phyloP scores from a whole-genome alignment of 1,140 invertebrate species.

The Pentalonia nigronervosa region DNA sequence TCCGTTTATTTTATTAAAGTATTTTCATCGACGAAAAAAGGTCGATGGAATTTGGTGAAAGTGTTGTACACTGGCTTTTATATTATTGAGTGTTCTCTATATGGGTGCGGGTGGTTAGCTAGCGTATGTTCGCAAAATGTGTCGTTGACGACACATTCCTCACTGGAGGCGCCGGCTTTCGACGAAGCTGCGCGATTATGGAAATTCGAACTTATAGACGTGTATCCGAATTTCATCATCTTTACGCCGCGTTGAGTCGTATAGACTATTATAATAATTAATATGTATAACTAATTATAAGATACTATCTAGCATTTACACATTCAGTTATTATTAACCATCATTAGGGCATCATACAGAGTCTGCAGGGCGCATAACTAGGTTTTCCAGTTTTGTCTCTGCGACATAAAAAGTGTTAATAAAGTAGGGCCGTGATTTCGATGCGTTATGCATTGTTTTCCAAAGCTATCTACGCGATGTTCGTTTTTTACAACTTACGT shows the following conservation, averaged over 20 bases:
- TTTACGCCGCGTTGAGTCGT: neutral
- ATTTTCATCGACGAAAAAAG: neutral
- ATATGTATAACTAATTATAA: neutral
- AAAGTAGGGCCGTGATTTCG: too few species aligned
- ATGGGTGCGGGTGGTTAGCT: neutral
- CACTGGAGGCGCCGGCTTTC: neutral
- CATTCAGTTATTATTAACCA: neutral
- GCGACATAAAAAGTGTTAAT: neutral
- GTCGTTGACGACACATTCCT: neutral
- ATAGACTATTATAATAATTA: neutral
- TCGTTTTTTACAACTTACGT: too few species aligned
- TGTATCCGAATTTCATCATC: neutral
- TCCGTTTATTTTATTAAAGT: neutral
- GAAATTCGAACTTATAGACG: neutral
- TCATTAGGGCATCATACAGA: neutral
- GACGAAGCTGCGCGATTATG: neutral
- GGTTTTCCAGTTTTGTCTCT: neutral
- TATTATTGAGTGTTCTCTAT: neutral
- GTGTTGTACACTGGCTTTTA: neutral
- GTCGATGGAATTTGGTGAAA: neutral
- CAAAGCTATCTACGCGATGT: too few species aligned
- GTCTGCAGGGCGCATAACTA: neutral
- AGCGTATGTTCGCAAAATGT: neutral
- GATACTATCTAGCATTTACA: neutral
- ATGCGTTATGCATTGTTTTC: too few species aligned